Percentiles rank a stretch among this genome's conserved stretches.
These are phyloP conservation scores for Puntigrus tetrazona DNA, from an alignment of 2,113 vertebrate genomes.

Conservation along the genomic window DNA sequence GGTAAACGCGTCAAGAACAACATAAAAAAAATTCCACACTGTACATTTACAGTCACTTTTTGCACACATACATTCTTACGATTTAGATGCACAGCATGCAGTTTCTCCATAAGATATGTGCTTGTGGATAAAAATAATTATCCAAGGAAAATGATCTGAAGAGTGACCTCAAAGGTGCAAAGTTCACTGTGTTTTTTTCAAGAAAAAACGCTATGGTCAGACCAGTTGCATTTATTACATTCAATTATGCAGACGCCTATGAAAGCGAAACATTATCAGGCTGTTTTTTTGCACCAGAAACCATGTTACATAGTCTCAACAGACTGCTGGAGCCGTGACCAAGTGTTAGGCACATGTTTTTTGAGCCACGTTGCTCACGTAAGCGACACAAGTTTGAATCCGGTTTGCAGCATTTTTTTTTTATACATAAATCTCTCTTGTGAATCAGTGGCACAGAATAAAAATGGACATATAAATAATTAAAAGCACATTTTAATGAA, in stretches of 20 bases:
- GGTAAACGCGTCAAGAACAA: neutral
- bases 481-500: conserved; percentile 18
- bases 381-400: neutral
- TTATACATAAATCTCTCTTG: neutral
- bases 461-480: neutral
- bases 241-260: neutral
- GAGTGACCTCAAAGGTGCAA: neutral
- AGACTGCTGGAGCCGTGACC: neutral
- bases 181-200: neutral
- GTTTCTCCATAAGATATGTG: neutral
- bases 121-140: neutral
- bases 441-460: neutral
- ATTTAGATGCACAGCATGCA: conserved; percentile 1
- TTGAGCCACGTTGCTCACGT: neutral
- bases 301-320: neutral
- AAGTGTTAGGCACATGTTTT: conserved; percentile 15
- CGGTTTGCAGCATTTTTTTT: neutral
- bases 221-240: neutral
- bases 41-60: conserved; percentile 4
- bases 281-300: neutral
- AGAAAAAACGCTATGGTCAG: neutral
- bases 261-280: neutral
- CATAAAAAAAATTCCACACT: neutral
- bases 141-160: neutral
- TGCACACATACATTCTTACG: neutral